phyloP scores from a whole-genome alignment of 2,888 invertebrate species.

The Habrosyne pyritoides region DNA sequence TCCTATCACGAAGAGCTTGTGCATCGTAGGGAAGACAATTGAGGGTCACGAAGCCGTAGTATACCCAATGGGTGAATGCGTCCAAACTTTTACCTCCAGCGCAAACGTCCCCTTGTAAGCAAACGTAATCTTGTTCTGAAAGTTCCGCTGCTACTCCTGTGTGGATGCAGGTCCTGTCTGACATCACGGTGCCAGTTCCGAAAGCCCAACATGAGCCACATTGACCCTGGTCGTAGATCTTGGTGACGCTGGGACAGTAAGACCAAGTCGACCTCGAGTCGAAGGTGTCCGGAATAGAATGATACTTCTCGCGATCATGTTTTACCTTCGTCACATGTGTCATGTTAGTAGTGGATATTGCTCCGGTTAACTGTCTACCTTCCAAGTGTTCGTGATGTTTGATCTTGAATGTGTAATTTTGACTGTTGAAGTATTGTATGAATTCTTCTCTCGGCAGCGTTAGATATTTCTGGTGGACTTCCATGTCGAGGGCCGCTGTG shows the following conservation, averaged over 20 bases:
- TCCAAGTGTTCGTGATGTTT: background rate
- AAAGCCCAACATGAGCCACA: constrained; percentile 95
- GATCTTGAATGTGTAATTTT: background rate
- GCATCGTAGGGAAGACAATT: constrained; percentile 55
- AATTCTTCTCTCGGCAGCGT: background rate
- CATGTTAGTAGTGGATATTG: background rate
- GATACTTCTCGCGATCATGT: background rate
- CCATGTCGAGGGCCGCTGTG: background rate
- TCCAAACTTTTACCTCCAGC: constrained; percentile 85
- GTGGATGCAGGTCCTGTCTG: constrained; percentile 90
- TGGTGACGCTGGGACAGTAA: constrained; percentile 88
- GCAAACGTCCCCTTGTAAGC: constrained; percentile 86
- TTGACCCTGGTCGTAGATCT: constrained; percentile 89
- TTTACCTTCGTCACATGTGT: background rate
- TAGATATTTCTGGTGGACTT: background rate
- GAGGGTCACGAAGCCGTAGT: constrained; percentile 15
- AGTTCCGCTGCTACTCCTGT: constrained; percentile 85
- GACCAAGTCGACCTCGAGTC: constrained; percentile 91
- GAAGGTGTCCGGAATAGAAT: constrained; percentile 87
- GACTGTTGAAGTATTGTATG: background rate
- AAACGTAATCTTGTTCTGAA: constrained; percentile 90
- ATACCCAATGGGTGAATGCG: constrained; percentile 11
- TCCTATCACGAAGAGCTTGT: constrained; percentile 84
- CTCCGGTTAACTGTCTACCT: background rate
- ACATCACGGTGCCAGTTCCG: constrained; percentile 91